phyloP scores from a whole-genome alignment of 1,140 invertebrate genomes.

The Drosophila aff. region DNA sequence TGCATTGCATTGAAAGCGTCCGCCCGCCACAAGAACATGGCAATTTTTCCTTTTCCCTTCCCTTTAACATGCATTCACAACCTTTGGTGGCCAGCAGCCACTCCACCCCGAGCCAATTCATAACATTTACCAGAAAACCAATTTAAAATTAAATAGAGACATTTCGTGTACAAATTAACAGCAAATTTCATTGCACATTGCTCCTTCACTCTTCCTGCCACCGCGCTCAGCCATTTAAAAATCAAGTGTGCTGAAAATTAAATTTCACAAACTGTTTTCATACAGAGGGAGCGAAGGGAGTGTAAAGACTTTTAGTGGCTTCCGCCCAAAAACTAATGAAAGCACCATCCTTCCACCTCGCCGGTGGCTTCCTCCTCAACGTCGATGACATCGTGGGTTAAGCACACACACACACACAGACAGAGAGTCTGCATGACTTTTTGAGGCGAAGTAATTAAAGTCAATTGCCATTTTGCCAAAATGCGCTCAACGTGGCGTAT shows the following conservation, averaged over 20 bases:
- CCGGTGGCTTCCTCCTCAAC: conserved; percentile 8
- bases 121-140: conserved; percentile 58
- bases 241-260: conserved; percentile 77
- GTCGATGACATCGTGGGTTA: conserved; percentile 50
- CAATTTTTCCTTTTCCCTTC: conserved; percentile 1
- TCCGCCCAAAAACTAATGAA: conserved; percentile 72
- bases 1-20: conserved; percentile 62
- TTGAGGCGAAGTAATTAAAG: conserved; percentile 74
- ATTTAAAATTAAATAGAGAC: conserved; percentile 74
- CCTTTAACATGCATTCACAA: conserved; percentile 33
- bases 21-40: conserved; percentile 47
- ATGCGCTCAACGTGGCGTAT: conserved; percentile 69
- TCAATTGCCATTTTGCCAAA: conserved; percentile 79
- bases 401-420: conserved; percentile 25
- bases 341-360: conserved; percentile 29
- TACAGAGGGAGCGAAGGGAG: background rate
- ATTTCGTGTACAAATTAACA: conserved; percentile 74
- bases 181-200: conserved; percentile 42
- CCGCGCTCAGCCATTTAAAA: conserved; percentile 49
- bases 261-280: conserved; percentile 69
- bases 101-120: conserved; percentile 50
- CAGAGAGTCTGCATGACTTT: conserved; percentile 57
- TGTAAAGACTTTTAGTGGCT: conserved; percentile 71
- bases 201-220: background rate
- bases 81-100: conserved; percentile 17